Conservation (phyloP, 2,888 invertebrate genomes). For the Epirrhoe tristata region DNA sequence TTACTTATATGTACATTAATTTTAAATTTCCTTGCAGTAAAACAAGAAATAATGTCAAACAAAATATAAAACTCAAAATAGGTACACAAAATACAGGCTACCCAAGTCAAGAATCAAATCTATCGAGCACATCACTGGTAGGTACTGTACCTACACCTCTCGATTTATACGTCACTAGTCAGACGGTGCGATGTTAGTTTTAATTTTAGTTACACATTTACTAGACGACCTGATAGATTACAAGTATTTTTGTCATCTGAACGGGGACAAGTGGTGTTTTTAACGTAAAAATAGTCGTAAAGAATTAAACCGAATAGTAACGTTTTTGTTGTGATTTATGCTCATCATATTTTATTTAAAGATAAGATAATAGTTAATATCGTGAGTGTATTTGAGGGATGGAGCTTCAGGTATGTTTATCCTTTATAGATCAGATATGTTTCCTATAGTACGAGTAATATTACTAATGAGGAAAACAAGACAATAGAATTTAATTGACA, state of each 20-base stretch:
- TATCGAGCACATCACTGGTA: neutral
- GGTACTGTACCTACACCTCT: neutral
- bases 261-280: slow-evolving; percentile 32
- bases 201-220: slow-evolving; percentile 32
- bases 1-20: too few relatives aligned
- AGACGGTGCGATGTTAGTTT: slow-evolving; percentile 23
- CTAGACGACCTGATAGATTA: slow-evolving; percentile 35
- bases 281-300: neutral
- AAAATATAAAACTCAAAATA: too few relatives aligned
- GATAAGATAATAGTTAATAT: too few relatives aligned
- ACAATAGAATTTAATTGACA: neutral
- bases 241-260: slow-evolving; percentile 36
- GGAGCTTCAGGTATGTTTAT: neutral
- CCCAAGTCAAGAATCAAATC: neutral
- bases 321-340: neutral
- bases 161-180: slow-evolving; percentile 19
- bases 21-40: too few relatives aligned
- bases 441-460: too few relatives aligned
- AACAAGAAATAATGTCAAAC: too few relatives aligned
- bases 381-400: neutral
- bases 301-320: neutral
- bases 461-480: neutral
- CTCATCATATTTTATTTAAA: too few relatives aligned
- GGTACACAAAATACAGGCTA: too few relatives aligned
- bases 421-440: too few relatives aligned